Evolutionary conservation across 2,797 vertebrate genomes (phyloP).

Genomic region (Rhabdomys pumilio): DNA sequence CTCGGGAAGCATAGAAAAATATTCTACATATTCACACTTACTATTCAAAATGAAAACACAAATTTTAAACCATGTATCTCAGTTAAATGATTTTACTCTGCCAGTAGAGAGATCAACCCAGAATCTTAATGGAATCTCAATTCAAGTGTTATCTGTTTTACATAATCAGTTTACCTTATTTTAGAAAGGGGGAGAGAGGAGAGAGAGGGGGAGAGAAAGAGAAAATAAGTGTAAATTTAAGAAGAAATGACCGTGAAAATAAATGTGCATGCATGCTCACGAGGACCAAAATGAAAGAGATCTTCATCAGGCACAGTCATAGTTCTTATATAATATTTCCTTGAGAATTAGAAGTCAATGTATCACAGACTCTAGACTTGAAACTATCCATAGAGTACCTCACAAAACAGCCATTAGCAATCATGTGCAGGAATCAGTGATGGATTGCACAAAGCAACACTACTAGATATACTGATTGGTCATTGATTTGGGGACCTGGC

Average conservation of each 20-base stretch:
- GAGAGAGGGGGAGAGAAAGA: not conserved
- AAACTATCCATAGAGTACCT: not conserved
- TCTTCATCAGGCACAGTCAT: not conserved
- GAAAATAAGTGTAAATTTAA: not conserved
- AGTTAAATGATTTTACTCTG: not conserved
- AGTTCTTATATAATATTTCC: not conserved
- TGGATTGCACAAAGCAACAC: not conserved
- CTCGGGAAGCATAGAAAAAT: not conserved
- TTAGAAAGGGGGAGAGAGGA: not conserved
- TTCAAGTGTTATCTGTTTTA: constrained; percentile 10
- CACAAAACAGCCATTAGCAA: constrained; percentile 25
- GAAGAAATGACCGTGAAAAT: not conserved
- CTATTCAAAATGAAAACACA: constrained; percentile 48
- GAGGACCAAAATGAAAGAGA: not conserved
- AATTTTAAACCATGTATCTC: constrained; percentile 8
- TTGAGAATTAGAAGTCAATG: constrained; percentile 34
- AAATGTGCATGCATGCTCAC: not conserved
- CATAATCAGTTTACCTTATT: not conserved
- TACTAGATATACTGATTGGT: not conserved
- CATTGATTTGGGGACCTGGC: not conserved
- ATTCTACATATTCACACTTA: not conserved
- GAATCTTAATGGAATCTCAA: constrained; percentile 31
- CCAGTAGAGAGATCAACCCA: not conserved
- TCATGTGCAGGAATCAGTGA: not conserved
- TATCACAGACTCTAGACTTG: not conserved